Percentiles rank a stretch among this genome's conserved stretches.
These are phyloP conservation scores for Sycobia sp. DNA, from an alignment of 1,140 invertebrate species.

Conservation along the genomic window DNA sequence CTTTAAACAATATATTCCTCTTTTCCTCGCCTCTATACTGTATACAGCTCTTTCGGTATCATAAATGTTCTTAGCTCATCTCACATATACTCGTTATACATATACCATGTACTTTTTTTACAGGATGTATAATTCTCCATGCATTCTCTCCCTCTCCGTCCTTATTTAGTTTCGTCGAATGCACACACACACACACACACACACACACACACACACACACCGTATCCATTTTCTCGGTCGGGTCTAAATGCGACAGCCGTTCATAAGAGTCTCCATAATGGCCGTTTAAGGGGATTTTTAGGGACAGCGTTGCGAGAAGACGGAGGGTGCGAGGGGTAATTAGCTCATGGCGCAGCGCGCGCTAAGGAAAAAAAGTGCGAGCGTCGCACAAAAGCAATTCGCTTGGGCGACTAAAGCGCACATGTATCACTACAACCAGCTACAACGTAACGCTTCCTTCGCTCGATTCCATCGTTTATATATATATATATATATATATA, in stretches of 20 bases:
- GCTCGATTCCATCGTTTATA: no score
- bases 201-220: slow-evolving; percentile 26
- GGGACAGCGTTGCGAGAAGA: slow-evolving; percentile 8
- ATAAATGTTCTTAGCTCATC: neutral
- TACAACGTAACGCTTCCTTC: no score
- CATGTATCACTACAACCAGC: no score
- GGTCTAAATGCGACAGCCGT: slow-evolving; percentile 38
- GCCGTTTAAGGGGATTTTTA: slow-evolving; percentile 49
- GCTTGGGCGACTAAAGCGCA: slow-evolving; percentile 25
- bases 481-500: no score
- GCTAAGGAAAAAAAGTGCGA: slow-evolving; percentile 32
- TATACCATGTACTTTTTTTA: slow-evolving; percentile 13
- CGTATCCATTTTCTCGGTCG: slow-evolving; percentile 43
- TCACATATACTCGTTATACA: slow-evolving; percentile 8
- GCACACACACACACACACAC: slow-evolving; percentile 24
- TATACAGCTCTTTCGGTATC: no score
- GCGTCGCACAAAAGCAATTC: slow-evolving; percentile 31
- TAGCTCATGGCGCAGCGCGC: slow-evolving; percentile 32
- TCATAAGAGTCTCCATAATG: slow-evolving; percentile 43
- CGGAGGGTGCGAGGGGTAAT: slow-evolving; percentile 38
- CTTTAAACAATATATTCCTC: neutral
- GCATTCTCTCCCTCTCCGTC: slow-evolving; percentile 31
- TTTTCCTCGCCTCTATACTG: neutral
- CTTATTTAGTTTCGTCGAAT: neutral
- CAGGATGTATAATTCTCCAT: neutral